Evolutionary conservation across 2,797 vertebrate genomes (phyloP).

Genomic region (Aplochiton taeniatus): DNA sequence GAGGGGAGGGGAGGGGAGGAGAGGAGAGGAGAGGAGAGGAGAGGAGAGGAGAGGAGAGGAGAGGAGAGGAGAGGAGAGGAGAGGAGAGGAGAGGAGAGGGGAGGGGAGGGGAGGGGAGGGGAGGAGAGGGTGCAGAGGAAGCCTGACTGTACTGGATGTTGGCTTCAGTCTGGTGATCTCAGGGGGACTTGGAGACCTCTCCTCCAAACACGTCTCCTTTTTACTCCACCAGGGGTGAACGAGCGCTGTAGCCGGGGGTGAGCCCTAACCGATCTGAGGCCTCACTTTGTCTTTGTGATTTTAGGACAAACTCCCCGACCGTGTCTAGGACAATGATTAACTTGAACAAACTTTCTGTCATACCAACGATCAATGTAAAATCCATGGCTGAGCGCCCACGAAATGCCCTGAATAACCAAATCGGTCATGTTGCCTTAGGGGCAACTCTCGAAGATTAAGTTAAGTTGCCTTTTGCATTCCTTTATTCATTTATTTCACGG

Average conservation of each 20-base stretch:
- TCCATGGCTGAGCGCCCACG: too few relatives aligned
- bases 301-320: constrained; percentile 28
- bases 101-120: background rate
- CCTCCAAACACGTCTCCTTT: background rate
- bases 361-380: too few relatives aligned
- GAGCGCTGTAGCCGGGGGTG: constrained; percentile 49
- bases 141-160: background rate
- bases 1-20: background rate
- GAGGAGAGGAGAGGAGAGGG: too few relatives aligned
- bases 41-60: constrained; percentile 11
- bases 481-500: constrained; percentile 34
- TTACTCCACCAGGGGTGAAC: constrained; percentile 25
- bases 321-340: constrained; percentile 20
- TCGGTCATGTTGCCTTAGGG: constrained; percentile 66
- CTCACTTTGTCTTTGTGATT: constrained; percentile 45
- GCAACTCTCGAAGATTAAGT: constrained; percentile 43
- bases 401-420: constrained; percentile 47
- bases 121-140: background rate
- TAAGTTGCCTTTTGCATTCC: constrained; percentile 49
- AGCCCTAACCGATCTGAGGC: constrained; percentile 48
- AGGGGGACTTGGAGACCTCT: background rate
- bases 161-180: background rate
- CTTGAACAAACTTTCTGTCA: constrained; percentile 17
- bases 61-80: constrained; percentile 15
- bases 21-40: background rate